A percentile compares a stretch with the other conserved stretches of the same genome.
phyloP scores from a whole-genome alignment of 2,888 invertebrate species.

The Octonoba sinensis region DNA sequence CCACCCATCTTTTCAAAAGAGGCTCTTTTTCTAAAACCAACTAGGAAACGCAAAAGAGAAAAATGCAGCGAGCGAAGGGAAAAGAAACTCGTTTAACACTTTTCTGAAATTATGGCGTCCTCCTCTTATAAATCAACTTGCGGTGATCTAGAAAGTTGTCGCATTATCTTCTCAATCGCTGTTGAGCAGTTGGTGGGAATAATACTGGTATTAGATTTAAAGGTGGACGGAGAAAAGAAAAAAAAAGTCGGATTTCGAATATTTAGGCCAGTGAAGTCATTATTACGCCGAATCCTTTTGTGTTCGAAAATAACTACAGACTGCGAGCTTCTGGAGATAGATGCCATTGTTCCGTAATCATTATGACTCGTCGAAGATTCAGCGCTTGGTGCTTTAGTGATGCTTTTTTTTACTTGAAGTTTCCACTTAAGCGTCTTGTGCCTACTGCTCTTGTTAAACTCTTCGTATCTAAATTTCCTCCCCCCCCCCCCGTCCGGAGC shows the following conservation, averaged over 20 bases:
- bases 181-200: conserved; percentile 8
- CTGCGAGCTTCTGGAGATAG: conserved; percentile 19
- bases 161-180: conserved; percentile 26
- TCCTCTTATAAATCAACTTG: conserved; percentile 26
- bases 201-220: conserved; percentile 24
- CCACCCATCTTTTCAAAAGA: too few relatives aligned
- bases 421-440: too few relatives aligned
- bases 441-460: too few relatives aligned
- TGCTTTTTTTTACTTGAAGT: too few relatives aligned
- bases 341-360: conserved; percentile 53
- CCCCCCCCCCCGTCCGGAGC: too few relatives aligned
- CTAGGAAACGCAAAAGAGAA: too few relatives aligned
- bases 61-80: too few relatives aligned
- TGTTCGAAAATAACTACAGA: conserved; percentile 46
- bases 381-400: background rate
- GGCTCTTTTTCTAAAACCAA: too few relatives aligned
- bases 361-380: conserved; percentile 36
- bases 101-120: conserved; percentile 1
- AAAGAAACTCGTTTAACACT: too few relatives aligned
- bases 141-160: conserved; percentile 31
- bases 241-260: conserved; percentile 30
- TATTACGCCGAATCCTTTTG: conserved; percentile 42
- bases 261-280: conserved; percentile 56
- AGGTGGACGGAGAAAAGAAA: conserved; percentile 5
- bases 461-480: too few relatives aligned